phyloP scores from a whole-genome alignment of 2,113 vertebrate genomes.

The Prolemur simus region DNA sequence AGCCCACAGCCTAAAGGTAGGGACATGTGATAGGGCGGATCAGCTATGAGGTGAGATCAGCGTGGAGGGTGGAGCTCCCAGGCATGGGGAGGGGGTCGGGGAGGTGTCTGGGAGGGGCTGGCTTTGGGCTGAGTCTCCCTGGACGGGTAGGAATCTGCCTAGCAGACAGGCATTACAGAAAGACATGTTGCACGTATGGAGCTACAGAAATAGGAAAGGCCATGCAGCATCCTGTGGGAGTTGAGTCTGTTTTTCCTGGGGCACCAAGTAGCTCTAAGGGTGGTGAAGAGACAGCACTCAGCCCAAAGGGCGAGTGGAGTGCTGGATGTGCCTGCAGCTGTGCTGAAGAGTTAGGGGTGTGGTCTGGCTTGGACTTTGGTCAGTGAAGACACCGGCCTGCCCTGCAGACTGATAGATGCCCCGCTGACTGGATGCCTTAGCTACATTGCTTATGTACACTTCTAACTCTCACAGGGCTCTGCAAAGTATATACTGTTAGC shows the following conservation, averaged over 20 bases:
- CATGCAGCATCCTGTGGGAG: rapidly evolving
- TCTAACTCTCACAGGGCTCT: not conserved
- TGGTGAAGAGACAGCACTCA: not conserved
- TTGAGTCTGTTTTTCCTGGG: not conserved
- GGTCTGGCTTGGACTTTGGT: rapidly evolving
- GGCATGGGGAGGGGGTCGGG: not conserved
- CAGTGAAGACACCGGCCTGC: not conserved
- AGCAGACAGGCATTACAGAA: not conserved
- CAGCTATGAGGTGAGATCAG: not conserved
- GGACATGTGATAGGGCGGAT: not conserved
- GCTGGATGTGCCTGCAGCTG: rapidly evolving
- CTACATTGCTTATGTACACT: not conserved
- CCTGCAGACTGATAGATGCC: rapidly evolving
- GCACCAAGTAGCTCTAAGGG: not conserved
- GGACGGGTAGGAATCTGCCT: not conserved
- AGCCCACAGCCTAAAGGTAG: not conserved
- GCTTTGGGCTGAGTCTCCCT: not conserved
- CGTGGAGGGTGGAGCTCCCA: not conserved
- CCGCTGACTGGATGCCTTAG: not conserved
- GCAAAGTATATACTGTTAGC: not conserved
- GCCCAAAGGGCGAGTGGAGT: not conserved
- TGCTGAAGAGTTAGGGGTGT: rapidly evolving
- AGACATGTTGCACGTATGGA: not conserved
- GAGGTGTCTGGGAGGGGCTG: not conserved
- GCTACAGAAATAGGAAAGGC: not conserved